Base-by-base conservation (phyloP, 1,140 invertebrate species). In the Drosophila pseudoananassae region DNA sequence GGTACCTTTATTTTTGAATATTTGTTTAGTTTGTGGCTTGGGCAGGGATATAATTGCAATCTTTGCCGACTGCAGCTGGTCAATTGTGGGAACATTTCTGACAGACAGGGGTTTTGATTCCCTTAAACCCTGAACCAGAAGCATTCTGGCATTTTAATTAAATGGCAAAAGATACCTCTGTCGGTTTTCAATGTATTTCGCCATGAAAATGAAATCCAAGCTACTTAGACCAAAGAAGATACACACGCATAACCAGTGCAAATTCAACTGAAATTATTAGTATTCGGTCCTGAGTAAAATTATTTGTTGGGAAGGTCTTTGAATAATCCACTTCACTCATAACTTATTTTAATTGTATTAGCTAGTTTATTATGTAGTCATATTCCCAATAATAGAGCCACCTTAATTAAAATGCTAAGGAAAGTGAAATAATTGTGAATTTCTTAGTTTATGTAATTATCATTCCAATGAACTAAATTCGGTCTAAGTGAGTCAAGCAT, bases 1-100 rank as follows among this genome's bases (percentile, higher is more conserved):
- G 15, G 3, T 65, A 6, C 29, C 17, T 65, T 65, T 25, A 14
- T 47, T 23, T 27, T 27, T 6, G 31, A 40, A 54, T 45, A 80
- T 80, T 80, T 79, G 64, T 70, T 46, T 57, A 64, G 56, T 47
- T 80, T 80, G 72, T 66, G 77, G 76, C 58, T 38, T 69, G 63
- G 46, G 10, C 45, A 33, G 31, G 57, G 57, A 50, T 49, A 31
- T 66, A 66, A 66, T 66, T 65, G 61, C 33, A 50, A 3, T 27
- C 9, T 29, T 36, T 14, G 8, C 40, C 15, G 55, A 14, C 29
- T 59, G 9, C 1, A 40, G 17, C 57, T 31, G 58, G 63, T 17
- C 70, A 75, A 69, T 52, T 79, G 57, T 36, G 60, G 63, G 33
- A 33, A 25, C 40, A 15, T n/a, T 40, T 20, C 25, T 5, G 57